phyloP scores from a whole-genome alignment of 2,113 vertebrate genomes.

The Sphyrna mokarran region DNA sequence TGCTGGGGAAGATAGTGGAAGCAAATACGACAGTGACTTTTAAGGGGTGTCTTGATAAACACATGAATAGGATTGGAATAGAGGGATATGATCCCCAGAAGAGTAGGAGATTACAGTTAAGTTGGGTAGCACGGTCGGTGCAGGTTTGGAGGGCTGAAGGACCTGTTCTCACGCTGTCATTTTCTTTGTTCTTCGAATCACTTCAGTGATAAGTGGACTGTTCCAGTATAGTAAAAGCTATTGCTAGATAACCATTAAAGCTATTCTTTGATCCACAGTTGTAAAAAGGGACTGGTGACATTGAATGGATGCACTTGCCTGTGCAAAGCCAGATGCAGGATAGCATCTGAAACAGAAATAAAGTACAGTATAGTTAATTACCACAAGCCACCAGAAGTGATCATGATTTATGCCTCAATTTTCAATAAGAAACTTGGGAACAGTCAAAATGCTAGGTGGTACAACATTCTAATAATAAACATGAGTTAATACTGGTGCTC shows the following conservation, averaged over 20 bases:
- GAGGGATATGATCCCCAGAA: no score
- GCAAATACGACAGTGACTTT: no score
- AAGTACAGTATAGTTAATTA: neutral
- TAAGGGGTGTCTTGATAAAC: no score
- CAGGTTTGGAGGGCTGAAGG: no score
- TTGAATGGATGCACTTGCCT: neutral
- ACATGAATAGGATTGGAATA: no score
- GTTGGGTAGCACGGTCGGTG: no score
- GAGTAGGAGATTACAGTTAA: no score
- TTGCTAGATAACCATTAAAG: neutral
- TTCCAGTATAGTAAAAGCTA: neutral
- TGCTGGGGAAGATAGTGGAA: no score
- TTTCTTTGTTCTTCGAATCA: no score
- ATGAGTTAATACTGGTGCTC: neutral
- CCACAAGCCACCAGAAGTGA: neutral
- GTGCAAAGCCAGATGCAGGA: neutral
- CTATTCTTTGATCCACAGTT: no score
- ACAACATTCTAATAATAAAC: constrained; percentile 19
- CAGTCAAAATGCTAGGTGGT: neutral
- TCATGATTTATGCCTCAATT: neutral
- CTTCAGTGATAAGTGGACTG: no score
- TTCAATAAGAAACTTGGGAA: neutral
- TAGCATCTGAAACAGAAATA: neutral
- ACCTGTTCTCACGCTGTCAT: no score
- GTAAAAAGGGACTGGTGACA: neutral